phyloP scores from a whole-genome alignment of 2,797 vertebrate genomes.

The Rhyacichthys aspro region DNA sequence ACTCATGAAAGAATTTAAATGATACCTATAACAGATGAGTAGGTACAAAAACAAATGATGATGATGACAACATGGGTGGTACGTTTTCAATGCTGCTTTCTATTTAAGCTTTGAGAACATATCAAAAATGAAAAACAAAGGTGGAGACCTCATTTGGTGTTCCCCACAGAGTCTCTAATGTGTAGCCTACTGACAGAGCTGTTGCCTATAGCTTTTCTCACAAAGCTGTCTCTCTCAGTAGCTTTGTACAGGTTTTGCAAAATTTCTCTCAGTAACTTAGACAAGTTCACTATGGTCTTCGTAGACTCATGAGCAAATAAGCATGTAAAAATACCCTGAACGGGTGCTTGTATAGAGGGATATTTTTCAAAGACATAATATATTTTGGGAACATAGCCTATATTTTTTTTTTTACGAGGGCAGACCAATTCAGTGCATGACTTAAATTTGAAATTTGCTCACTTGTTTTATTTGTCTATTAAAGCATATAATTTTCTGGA shows the following conservation, averaged over 20 bases:
- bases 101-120: neutral
- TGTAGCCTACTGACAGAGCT: conserved; percentile 25
- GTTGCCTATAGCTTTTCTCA: conserved; percentile 39
- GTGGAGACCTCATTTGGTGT: conserved; percentile 20
- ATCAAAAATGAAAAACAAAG: neutral
- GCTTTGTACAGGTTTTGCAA: conserved; percentile 51
- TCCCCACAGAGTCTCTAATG: conserved; percentile 24
- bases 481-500: conserved; percentile 54
- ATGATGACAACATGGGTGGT: conserved; percentile 62
- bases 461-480: conserved; percentile 43
- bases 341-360: conserved; percentile 46
- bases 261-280: conserved; percentile 66
- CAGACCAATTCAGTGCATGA: conserved; percentile 21
- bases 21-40: conserved; percentile 42
- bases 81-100: conserved; percentile 35
- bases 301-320: conserved; percentile 82
- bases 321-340: conserved; percentile 60
- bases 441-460: conserved; percentile 31
- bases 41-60: conserved; percentile 42
- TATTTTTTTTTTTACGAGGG: conserved; percentile 24
- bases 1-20: conserved; percentile 64
- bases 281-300: conserved; percentile 76
- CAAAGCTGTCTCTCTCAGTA: conserved; percentile 65
- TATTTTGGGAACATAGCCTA: conserved; percentile 52
- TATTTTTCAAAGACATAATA: conserved; percentile 39